Conservation (phyloP, 2,797 vertebrate species). For the Sebastes baramenuke region DNA sequence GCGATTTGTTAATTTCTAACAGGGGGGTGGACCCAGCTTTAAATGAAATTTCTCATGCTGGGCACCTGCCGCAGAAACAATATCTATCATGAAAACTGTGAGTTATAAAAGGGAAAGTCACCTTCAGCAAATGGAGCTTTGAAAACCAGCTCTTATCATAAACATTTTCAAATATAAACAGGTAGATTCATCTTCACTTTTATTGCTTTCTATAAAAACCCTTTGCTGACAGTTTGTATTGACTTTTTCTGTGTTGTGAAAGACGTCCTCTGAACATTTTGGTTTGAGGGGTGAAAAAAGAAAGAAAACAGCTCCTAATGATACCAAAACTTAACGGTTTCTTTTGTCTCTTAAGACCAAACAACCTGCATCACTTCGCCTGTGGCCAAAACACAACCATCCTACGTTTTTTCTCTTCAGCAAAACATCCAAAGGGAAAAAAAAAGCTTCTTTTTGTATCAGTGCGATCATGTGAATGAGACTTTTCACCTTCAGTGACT, state of each 20-base stretch:
- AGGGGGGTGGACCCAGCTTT: background rate
- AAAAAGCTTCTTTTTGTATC: conserved; percentile 35
- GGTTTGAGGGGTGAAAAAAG: background rate
- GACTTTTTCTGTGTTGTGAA: conserved; percentile 22
- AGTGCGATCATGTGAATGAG: conserved; percentile 2
- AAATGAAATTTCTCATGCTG: conserved; percentile 4
- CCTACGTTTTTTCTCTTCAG: conserved; percentile 11
- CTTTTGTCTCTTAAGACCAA: conserved; percentile 49
- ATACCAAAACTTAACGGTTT: conserved; percentile 21
- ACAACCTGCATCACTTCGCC: conserved; percentile 41
- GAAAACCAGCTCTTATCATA: conserved; percentile 1
- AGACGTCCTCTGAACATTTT: conserved; percentile 20
- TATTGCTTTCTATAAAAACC: background rate
- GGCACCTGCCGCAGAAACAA: background rate
- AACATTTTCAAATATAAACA: conserved; percentile 14
- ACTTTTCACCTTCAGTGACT: conserved; percentile 77
- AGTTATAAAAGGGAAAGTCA: conserved; percentile 41
- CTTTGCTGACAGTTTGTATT: conserved; percentile 2
- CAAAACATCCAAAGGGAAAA: background rate
- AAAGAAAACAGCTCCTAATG: conserved; percentile 27
- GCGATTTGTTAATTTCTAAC: background rate
- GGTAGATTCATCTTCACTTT: background rate
- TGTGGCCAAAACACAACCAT: conserved; percentile 43
- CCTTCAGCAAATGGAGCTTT: conserved; percentile 33
- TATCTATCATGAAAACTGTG: background rate